Conservation (phyloP, 2,888 invertebrate species). For the Drosophila diplacantha region DNA sequence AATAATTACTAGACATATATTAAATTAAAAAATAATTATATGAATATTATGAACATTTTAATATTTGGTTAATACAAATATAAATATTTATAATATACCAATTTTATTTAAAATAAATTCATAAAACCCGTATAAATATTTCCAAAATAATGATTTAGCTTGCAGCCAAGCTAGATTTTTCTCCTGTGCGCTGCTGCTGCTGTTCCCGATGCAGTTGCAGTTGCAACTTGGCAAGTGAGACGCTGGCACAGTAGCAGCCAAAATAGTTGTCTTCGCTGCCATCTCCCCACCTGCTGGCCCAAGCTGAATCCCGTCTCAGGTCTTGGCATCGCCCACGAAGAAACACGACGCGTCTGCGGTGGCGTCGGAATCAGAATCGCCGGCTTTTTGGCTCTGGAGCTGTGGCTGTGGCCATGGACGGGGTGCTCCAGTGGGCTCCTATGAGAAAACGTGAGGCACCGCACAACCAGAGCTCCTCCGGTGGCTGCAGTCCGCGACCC, state of each 20-base stretch:
- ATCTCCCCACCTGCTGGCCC: constrained; percentile 5
- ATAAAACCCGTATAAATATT: not conserved
- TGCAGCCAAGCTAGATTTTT: not conserved
- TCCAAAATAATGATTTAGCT: not conserved
- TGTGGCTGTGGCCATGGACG: not conserved
- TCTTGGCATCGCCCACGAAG: constrained; percentile 64
- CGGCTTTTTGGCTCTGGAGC: constrained; percentile 5
- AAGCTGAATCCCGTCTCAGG: not conserved
- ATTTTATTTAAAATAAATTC: not conserved
- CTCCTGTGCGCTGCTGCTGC: constrained; percentile 1
- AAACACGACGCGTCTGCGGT: constrained; percentile 65
- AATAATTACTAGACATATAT: no score
- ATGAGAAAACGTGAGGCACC: constrained; percentile 59
- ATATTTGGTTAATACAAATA: no score
- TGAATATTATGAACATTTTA: no score
- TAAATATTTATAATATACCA: no score
- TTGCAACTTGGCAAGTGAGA: constrained; percentile 28
- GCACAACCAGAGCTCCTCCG: constrained; percentile 33
- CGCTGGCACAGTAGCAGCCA: constrained; percentile 64
- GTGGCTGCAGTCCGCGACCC: constrained; percentile 25
- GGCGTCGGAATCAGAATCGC: constrained; percentile 43
- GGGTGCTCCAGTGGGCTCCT: constrained; percentile 31
- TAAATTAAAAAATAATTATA: no score
- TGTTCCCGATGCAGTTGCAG: constrained; percentile 6
- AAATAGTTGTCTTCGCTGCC: constrained; percentile 59